Conservation (phyloP, 2,888 invertebrate species). For the Neria commutata region DNA sequence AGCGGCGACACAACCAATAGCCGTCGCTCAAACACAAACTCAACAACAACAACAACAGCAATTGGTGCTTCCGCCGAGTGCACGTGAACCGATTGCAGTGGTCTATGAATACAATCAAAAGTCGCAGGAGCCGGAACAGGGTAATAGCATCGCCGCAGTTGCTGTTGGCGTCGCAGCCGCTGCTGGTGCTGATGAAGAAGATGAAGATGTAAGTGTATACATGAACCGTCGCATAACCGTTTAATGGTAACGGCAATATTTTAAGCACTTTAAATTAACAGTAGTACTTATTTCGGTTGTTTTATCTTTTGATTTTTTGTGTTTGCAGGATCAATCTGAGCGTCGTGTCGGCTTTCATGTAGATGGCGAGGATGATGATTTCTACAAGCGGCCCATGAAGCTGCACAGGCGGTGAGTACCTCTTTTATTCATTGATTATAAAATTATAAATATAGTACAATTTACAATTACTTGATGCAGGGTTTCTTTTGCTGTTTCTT, state of each 20-base stretch:
- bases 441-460: not conserved
- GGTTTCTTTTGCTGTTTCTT: too few species aligned
- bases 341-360: slow-evolving; percentile 72
- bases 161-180: slow-evolving; percentile 25
- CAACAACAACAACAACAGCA: slow-evolving; percentile 17
- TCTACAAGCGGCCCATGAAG: slow-evolving; percentile 60
- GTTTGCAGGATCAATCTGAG: slow-evolving; percentile 63
- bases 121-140: slow-evolving; percentile 10
- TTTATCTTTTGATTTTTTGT: not conserved
- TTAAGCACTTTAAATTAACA: slow-evolving; percentile 5
- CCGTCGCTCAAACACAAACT: slow-evolving; percentile 10
- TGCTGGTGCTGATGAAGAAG: slow-evolving; percentile 72
- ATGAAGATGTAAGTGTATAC: slow-evolving; percentile 67
- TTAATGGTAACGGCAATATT: slow-evolving; percentile 12
- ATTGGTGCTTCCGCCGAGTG: slow-evolving; percentile 22
- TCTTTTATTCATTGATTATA: not conserved
- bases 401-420: slow-evolving; percentile 58
- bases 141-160: slow-evolving; percentile 21
- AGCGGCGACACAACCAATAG: slow-evolving; percentile 29
- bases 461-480: too few species aligned
- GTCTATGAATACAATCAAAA: not conserved
- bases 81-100: slow-evolving; percentile 28
- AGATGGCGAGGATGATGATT: slow-evolving; percentile 60
- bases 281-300: too few species aligned
- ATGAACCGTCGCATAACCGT: not conserved